Evolutionary conservation across 2,797 vertebrate species (phyloP).

Genomic region (Jordanella pulchra): DNA sequence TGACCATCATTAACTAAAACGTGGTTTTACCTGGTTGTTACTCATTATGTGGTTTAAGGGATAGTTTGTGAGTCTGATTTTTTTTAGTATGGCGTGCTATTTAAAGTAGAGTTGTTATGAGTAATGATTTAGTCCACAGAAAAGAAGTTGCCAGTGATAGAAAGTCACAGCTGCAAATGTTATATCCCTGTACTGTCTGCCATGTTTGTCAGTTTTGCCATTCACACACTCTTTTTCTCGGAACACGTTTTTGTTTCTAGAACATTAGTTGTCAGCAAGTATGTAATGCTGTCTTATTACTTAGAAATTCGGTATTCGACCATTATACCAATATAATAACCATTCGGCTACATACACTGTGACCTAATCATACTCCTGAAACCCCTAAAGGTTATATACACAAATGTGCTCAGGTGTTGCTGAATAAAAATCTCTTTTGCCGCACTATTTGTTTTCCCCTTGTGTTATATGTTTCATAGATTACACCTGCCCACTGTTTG

Average conservation of each 20-base stretch:
- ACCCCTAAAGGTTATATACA: neutral
- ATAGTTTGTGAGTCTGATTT: neutral
- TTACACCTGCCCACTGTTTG: conserved; percentile 5
- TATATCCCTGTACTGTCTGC: neutral
- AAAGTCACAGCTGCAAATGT: neutral
- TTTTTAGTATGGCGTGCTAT: neutral
- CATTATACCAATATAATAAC: neutral
- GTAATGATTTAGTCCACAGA: neutral
- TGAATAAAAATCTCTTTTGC: neutral
- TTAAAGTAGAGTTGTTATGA: neutral
- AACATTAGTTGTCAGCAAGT: neutral
- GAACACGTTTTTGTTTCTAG: neutral
- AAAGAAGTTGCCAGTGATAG: neutral
- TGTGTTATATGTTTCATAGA: neutral
- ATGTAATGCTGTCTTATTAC: neutral
- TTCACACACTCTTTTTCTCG: neutral
- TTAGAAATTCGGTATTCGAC: neutral
- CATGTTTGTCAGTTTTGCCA: neutral
- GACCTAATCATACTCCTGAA: neutral
- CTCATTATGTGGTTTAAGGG: neutral
- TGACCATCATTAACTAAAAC: neutral
- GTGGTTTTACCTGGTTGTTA: neutral
- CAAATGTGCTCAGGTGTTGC: neutral
- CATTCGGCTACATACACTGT: neutral
- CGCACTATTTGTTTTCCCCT: too few species aligned